Percentiles rank a stretch among this genome's conserved stretches.
Evolutionary conservation across 2,888 invertebrate genomes (phyloP).

Genomic region (Drosophila gaucha): DNA sequence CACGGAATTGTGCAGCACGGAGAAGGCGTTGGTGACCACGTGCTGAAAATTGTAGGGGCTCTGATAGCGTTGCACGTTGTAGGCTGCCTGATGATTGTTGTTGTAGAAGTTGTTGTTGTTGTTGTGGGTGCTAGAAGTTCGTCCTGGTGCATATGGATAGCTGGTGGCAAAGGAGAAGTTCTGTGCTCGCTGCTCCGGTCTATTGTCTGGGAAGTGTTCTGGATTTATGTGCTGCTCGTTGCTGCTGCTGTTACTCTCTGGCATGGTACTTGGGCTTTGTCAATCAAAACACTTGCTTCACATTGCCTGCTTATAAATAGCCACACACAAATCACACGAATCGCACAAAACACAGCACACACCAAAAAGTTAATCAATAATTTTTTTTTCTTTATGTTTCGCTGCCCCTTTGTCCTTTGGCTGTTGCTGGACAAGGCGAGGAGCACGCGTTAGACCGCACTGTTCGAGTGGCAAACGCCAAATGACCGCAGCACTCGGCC

Average conservation of each 20-base stretch:
- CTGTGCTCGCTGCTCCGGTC: constrained; percentile 62
- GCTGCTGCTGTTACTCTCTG: constrained; percentile 47
- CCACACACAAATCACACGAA: too few species aligned
- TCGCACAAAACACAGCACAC: constrained; percentile 28
- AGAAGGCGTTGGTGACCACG: constrained; percentile 73
- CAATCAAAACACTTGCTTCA: constrained; percentile 10
- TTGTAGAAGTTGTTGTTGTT: constrained; percentile 35
- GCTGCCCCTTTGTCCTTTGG: constrained; percentile 37
- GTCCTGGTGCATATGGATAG: constrained; percentile 75
- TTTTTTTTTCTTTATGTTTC: constrained; percentile 44
- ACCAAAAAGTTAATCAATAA: constrained; percentile 69
- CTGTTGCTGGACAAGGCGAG: constrained; percentile 36
- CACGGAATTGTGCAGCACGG: constrained; percentile 64
- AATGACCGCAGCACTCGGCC: constrained; percentile 78
- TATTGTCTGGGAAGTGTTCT: constrained; percentile 70
- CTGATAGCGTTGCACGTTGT: constrained; percentile 64
- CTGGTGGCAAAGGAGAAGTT: constrained; percentile 79
- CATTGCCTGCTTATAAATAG: constrained; percentile 51
- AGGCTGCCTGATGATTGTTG: constrained; percentile 19
- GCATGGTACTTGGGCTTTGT: constrained; percentile 56
- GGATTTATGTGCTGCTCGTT: constrained; percentile 66
- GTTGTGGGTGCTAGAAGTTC: constrained; percentile 28
- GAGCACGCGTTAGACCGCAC: constrained; percentile 67
- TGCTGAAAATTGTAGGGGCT: constrained; percentile 68
- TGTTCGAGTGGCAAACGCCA: constrained; percentile 77